These are phyloP conservation scores for Tipula lateralis DNA, from an alignment of 2,888 invertebrate genomes.

Conservation along the genomic window DNA sequence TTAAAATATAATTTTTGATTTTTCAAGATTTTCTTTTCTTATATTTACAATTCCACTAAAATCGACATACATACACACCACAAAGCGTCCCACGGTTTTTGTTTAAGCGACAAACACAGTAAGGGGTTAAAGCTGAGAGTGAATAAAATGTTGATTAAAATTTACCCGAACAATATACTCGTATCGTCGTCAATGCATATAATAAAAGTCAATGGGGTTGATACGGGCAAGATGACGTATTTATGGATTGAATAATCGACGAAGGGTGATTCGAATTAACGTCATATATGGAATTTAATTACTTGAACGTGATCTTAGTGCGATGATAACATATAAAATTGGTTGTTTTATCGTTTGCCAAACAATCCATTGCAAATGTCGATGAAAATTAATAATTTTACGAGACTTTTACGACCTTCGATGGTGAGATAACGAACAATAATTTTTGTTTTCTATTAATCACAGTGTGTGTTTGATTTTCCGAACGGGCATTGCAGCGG, in stretches of 20 bases:
- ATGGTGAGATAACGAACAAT: neutral
- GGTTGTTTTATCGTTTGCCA: neutral
- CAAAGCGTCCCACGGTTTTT: slow-evolving; percentile 28
- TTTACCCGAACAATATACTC: neutral
- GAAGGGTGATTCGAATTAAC: slow-evolving; percentile 15
- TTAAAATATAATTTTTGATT: neutral
- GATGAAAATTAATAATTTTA: neutral
- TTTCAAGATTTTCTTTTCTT: neutral
- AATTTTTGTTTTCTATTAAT: neutral
- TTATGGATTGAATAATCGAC: neutral
- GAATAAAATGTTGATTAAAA: neutral
- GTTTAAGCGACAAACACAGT: slow-evolving; percentile 26
- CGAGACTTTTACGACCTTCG: neutral
- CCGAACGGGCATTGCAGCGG: neutral
- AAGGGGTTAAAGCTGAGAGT: slow-evolving; percentile 24
- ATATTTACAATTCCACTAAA: neutral
- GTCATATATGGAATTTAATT: neutral
- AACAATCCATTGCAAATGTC: neutral
- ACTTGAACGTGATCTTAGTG: neutral
- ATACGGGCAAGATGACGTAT: neutral
- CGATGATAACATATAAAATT: neutral
- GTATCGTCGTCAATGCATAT: neutral
- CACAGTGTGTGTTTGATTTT: neutral
- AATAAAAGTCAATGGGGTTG: neutral
- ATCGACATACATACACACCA: neutral